Percentiles rank a stretch among this genome's conserved stretches.
These are phyloP conservation scores for Cantharis lateralis DNA, from an alignment of 2,888 invertebrate genomes.

Conservation along the genomic window DNA sequence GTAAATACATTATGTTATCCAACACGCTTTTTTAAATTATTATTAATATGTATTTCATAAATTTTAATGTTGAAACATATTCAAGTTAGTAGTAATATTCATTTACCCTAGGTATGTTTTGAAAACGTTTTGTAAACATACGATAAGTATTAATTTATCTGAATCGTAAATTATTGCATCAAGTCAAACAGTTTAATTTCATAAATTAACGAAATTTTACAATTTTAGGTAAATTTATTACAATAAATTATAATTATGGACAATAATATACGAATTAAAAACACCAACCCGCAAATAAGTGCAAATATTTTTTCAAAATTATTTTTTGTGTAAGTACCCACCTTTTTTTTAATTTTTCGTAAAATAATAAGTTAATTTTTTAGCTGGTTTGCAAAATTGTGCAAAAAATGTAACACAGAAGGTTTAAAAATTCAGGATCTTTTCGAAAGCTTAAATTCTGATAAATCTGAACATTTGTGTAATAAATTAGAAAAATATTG, in stretches of 20 bases:
- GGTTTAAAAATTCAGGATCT: conserved; percentile 68
- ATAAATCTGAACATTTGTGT: conserved; percentile 60
- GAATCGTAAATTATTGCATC: background rate
- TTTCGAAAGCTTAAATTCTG: conserved; percentile 63
- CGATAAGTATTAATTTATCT: too few relatives aligned
- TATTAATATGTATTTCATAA: too few relatives aligned
- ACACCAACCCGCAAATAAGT: background rate
- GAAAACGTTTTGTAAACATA: background rate
- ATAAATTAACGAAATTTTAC: background rate
- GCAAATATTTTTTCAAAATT: background rate
- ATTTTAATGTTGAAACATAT: background rate
- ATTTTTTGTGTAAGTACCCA: background rate
- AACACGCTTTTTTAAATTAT: too few relatives aligned
- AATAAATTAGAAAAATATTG: background rate
- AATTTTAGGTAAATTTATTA: background rate
- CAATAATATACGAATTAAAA: background rate
- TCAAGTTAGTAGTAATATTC: background rate
- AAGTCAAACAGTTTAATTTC: background rate
- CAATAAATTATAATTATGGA: background rate
- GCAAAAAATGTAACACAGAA: conserved; percentile 61
- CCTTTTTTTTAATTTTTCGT: background rate
- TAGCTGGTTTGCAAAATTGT: conserved; percentile 51
- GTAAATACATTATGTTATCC: too few relatives aligned
- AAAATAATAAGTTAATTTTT: background rate
- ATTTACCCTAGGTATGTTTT: background rate